Evolutionary conservation across 2,113 vertebrate species (phyloP).

Genomic region (Otis tarda): DNA sequence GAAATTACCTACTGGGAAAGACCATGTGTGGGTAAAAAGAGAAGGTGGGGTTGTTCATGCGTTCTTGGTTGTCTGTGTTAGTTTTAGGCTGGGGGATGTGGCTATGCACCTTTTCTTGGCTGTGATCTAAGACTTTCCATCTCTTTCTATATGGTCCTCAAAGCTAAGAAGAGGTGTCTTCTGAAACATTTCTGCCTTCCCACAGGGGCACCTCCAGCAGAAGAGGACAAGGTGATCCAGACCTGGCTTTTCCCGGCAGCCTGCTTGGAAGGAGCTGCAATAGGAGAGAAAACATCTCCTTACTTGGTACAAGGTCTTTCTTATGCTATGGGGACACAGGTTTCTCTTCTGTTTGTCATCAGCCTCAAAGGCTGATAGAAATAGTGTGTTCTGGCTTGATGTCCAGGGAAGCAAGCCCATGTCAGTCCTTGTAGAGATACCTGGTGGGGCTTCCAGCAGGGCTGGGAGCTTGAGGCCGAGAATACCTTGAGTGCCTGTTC

Average conservation of each 20-base stretch:
- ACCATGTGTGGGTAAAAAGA: not conserved
- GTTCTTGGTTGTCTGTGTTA: not conserved
- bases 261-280: not conserved
- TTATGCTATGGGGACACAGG: not conserved
- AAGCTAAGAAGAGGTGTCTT: not conserved
- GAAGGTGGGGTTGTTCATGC: not conserved
- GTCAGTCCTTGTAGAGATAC: not conserved
- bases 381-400: not conserved
- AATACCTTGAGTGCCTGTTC: not conserved
- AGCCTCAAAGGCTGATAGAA: not conserved
- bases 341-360: not conserved
- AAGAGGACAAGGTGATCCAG: fast-evolving
- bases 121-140: not conserved
- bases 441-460: not conserved
- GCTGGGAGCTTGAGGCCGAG: not conserved
- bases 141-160: not conserved
- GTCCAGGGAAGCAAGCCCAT: fast-evolving
- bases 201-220: fast-evolving
- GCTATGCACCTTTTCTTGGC: not conserved
- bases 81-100: not conserved
- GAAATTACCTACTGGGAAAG: not conserved
- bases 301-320: not conserved
- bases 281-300: not conserved
- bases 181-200: not conserved
- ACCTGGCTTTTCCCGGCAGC: not conserved